Evolutionary conservation across 2,113 vertebrate species (phyloP), one percentile per base, ranked within the genome.

Genomic region (Triplophysa tibetana): DNA sequence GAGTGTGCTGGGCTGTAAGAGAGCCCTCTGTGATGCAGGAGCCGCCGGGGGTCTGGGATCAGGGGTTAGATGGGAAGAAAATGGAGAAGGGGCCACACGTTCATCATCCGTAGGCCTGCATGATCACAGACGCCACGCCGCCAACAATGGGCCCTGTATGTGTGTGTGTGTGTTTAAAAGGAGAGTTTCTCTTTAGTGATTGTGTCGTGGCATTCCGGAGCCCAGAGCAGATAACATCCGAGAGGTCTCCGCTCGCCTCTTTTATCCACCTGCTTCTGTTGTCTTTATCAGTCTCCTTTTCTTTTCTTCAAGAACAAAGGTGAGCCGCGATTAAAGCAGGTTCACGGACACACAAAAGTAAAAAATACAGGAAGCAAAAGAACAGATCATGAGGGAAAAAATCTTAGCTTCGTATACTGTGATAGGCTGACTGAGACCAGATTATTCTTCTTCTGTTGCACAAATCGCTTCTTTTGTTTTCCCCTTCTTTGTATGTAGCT

Each of bases 11-110:
- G 74, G 70, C 61, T 81, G 45, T 61, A 65, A 81, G 65, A 68
- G 65, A 54, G 45, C 68, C 69, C 77, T 67, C 43, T 75, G 70
- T 70, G n/a, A n/a, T 50, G 69, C 62, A 16, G 63, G 75, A 78
- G 73, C 68, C 67, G 60, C 75, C 70, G 78, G 78, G 68, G 79
- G 66, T 33, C 41, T 19, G 62, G 78, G 78, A 81, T 61, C 70
- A 67, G 81, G 74, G 69, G 82, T 66, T 48, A 84, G 76, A 80
- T 82, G 81, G 83, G 83, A 88, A 78, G 79, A 81, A 79, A 81
- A 80, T 33, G 60, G 79, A 86, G 83, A 83, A 82, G 81, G 81
- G 84, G 68, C 50, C 50, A 63, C 69, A 52, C 75, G 75, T 41
- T 75, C 74, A 62, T 85, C 79, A 73, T 69, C 73, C 77, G 72